phyloP scores from a whole-genome alignment of 2,888 invertebrate species.

The Ditula angustiorana region DNA sequence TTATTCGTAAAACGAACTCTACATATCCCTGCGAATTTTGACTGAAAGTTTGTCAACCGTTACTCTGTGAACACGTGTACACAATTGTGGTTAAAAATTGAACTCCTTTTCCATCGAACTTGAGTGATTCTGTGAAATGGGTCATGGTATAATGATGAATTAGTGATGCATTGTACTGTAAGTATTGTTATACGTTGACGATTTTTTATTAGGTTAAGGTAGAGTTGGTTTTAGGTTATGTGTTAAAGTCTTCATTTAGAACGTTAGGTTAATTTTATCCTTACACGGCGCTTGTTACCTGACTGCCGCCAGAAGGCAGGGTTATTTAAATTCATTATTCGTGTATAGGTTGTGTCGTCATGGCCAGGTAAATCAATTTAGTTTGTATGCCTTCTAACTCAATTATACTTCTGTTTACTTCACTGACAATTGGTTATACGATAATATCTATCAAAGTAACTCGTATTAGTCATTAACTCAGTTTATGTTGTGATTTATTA shows the following conservation, averaged over 20 bases:
- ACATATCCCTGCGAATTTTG: slow-evolving; percentile 5
- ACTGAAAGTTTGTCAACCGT: slow-evolving; percentile 1
- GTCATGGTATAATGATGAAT: slow-evolving; percentile 39
- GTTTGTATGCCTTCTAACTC: slow-evolving; percentile 29
- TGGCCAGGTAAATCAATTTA: slow-evolving; percentile 3
- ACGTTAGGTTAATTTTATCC: neutral
- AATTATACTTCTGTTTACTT: neutral
- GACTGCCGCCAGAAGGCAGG: too few species aligned
- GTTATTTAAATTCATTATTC: neutral
- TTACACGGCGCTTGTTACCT: neutral
- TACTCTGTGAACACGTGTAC: slow-evolving; percentile 24
- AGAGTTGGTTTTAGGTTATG: slow-evolving; percentile 13
- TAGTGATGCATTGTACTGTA: slow-evolving; percentile 45
- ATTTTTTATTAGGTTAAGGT: slow-evolving; percentile 16
- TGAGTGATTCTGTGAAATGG: slow-evolving; percentile 56
- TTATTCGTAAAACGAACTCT: slow-evolving; percentile 40
- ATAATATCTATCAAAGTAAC: neutral
- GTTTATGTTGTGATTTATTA: neutral
- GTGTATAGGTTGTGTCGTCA: neutral
- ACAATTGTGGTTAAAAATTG: slow-evolving; percentile 21
- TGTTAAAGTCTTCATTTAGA: slow-evolving; percentile 21
- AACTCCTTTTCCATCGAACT: neutral
- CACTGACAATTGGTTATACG: neutral
- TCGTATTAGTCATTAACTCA: neutral
- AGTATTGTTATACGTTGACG: slow-evolving; percentile 40